Evolutionary conservation across 2,113 vertebrate genomes (phyloP), one percentile per base, ranked within the genome.

Genomic region (Atlantisia rogersi): DNA sequence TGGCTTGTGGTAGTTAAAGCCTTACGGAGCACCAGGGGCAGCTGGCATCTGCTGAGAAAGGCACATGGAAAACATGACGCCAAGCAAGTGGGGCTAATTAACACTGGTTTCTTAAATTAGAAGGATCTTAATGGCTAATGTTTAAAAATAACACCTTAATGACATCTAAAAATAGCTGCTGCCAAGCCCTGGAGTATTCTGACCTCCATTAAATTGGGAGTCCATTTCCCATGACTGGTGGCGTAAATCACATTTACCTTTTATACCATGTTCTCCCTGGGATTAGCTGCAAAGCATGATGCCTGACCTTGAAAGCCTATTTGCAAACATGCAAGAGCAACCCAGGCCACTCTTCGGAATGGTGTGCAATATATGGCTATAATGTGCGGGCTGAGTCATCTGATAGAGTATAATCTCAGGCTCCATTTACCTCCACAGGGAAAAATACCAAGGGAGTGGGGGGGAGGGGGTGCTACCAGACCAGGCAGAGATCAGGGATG

Each of bases 91-190:
- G 73, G 84, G 80, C 91, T 97, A 97, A 97, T 97, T 97, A 98
- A 97, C 55, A n/a, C 94, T 15, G 12, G 22, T 86, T 91, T 97
- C 98, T 95, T 92, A 98, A 97, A 98, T 98, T 97, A 98, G 97
- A 96, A 97, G 79, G 74, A 65, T 94, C 65, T 97, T 91, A 84
- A 74, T 58, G 86, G 93, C 89, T 81, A 80, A 76, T 46, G 87
- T 88, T 94, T 97, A 98, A 98, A 98, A 98, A 98, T 97, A 98
- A 96, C 94, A 80, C 80, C 86, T 88, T 96, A 98, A 97, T 97
- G 95, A 90, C 42, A 40, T 74, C 98, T 97, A 98, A 98, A 98
- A 97, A 98, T 98, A 98, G 95, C 87, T 82, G 56, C 86, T 88
- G 67, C 62, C 74, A 63, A 88, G 91, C 85, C 60, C 64, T 22